Conservation (phyloP, 2,797 vertebrate genomes). For the Periparus ater region DNA sequence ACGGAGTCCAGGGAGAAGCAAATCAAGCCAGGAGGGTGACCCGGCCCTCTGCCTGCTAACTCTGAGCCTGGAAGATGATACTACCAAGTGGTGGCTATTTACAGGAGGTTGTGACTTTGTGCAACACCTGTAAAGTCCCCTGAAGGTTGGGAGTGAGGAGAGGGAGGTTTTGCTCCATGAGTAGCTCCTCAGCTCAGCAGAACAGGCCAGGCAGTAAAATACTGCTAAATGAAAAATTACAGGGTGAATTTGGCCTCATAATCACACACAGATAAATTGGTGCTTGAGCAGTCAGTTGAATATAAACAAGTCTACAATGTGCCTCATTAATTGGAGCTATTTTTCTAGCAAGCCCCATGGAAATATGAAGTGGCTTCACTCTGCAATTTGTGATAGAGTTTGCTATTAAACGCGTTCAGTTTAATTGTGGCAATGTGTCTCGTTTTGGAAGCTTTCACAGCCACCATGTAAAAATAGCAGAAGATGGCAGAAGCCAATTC, state of each 20-base stretch:
- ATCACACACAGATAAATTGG: conserved; percentile 49
- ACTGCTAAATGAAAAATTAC: conserved; percentile 61
- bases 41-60: background rate
- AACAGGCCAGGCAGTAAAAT: conserved; percentile 23
- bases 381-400: conserved; percentile 22
- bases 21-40: background rate
- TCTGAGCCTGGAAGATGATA: background rate
- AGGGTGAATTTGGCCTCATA: conserved; percentile 51
- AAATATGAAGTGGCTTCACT: conserved; percentile 54
- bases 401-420: background rate
- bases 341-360: conserved; percentile 36
- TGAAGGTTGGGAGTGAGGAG: background rate
- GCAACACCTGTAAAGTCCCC: background rate
- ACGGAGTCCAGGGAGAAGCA: background rate
- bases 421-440: conserved; percentile 30
- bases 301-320: conserved; percentile 50
- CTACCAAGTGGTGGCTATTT: background rate
- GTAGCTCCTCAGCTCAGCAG: background rate
- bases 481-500: conserved; percentile 2
- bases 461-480: conserved; percentile 44
- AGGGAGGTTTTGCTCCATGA: background rate
- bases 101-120: background rate
- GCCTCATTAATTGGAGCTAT: conserved; percentile 58
- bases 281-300: conserved; percentile 16
- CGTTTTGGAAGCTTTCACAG: conserved; percentile 37